These are phyloP conservation scores for Saxidomus purpurata DNA, from an alignment of 1,140 invertebrate genomes.

Conservation along the genomic window DNA sequence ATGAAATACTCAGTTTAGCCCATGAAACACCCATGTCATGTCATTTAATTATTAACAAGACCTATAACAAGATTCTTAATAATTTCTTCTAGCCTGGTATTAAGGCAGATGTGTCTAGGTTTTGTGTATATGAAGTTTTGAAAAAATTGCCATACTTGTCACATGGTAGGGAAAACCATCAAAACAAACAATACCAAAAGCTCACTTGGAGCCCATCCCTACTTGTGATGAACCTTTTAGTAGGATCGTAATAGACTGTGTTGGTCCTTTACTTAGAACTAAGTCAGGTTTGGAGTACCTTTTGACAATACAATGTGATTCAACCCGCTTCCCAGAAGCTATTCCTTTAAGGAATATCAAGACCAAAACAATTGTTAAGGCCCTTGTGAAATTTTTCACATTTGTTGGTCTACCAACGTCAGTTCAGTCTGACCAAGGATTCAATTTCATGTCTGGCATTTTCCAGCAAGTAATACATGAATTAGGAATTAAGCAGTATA, in stretches of 20 bases:
- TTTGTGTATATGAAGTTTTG: slow-evolving; percentile 1
- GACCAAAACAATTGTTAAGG: slow-evolving; percentile 43
- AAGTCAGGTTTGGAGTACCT: slow-evolving; percentile 60
- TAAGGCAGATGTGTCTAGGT: no score
- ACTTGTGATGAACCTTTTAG: slow-evolving; percentile 52
- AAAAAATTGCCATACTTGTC: slow-evolving; percentile 69
- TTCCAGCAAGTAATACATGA: slow-evolving; percentile 66
- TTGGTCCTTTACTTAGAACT: slow-evolving; percentile 67
- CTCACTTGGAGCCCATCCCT: slow-evolving; percentile 45
- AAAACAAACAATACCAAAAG: slow-evolving; percentile 55
- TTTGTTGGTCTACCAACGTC: slow-evolving; percentile 58
- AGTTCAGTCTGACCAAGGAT: slow-evolving; percentile 58
- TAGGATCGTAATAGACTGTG: slow-evolving; percentile 66
- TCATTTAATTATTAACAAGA: slow-evolving; percentile 69
- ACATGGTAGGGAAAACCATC: slow-evolving; percentile 72
- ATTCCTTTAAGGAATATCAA: slow-evolving; percentile 65
- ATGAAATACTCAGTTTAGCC: slow-evolving; percentile 28
- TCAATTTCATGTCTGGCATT: slow-evolving; percentile 68
- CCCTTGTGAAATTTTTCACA: slow-evolving; percentile 67
- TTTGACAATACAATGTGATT: slow-evolving; percentile 67
- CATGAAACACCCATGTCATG: slow-evolving; percentile 56
- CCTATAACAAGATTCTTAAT: slow-evolving; percentile 35
- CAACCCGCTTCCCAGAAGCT: slow-evolving; percentile 69
- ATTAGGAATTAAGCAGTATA: slow-evolving; percentile 56
- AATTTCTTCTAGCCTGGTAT: no score